A percentile compares a stretch with the other conserved stretches of the same genome.
Evolutionary conservation across 2,113 vertebrate genomes (phyloP).

Genomic region (mouse (Mus musculus)): GRCm39 chr7:29082001-29082500

Average conservation of each 20-base stretch:
- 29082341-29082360: not conserved
- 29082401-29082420: not conserved
- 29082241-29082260: not conserved
- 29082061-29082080: not conserved
- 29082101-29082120: not conserved
- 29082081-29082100: not conserved
- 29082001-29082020: not conserved
- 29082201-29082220: not conserved
- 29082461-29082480: not conserved
- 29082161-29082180: not conserved
- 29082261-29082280: not conserved
- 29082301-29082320: not conserved
- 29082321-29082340: not conserved
- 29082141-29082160: not conserved
- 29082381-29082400: not conserved
- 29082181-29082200: not conserved
- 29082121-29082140: not conserved
- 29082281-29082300: not conserved
- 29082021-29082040: not conserved
- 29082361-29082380: not conserved
- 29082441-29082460: not conserved
- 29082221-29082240: not conserved
- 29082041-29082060: not conserved
- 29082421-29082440: not conserved
- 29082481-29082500: not conserved